A percentile compares a stretch with the other conserved stretches of the same genome.
Evolutionary conservation across 2,113 vertebrate genomes (phyloP).

Genomic region (Mesocricetus auratus): DNA sequence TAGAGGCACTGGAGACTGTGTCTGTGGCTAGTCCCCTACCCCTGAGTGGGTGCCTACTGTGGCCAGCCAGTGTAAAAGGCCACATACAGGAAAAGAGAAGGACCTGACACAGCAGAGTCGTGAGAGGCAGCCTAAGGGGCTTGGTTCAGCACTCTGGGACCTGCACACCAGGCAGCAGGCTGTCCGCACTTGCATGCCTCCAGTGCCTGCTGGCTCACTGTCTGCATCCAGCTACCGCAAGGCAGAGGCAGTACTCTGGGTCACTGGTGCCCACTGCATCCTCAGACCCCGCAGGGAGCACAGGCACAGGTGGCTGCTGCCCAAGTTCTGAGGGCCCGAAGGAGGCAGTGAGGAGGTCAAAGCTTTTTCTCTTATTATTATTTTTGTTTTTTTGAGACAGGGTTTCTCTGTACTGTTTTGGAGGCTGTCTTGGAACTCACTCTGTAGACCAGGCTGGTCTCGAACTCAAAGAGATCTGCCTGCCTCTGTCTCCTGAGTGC

Average conservation of each 20-base stretch:
- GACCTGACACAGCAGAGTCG: background rate
- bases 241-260: background rate
- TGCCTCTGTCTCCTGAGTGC: no score
- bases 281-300: background rate
- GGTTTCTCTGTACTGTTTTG: no score
- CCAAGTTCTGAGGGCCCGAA: background rate
- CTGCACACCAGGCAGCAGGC: background rate
- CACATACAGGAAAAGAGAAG: background rate
- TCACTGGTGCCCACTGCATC: background rate
- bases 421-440: no score
- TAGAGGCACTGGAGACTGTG: background rate
- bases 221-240: background rate
- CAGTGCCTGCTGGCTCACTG: background rate
- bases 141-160: background rate
- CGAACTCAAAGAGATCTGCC: no score
- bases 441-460: no score
- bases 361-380: no score
- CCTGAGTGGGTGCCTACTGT: background rate
- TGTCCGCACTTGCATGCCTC: background rate
- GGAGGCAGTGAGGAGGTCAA: background rate
- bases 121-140: no score
- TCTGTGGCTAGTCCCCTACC: background rate
- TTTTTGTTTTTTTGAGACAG: no score
- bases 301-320: background rate
- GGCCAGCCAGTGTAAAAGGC: background rate